Base-by-base conservation (phyloP, 2,797 vertebrate genomes). In the Enteromius argenteus region DNA sequence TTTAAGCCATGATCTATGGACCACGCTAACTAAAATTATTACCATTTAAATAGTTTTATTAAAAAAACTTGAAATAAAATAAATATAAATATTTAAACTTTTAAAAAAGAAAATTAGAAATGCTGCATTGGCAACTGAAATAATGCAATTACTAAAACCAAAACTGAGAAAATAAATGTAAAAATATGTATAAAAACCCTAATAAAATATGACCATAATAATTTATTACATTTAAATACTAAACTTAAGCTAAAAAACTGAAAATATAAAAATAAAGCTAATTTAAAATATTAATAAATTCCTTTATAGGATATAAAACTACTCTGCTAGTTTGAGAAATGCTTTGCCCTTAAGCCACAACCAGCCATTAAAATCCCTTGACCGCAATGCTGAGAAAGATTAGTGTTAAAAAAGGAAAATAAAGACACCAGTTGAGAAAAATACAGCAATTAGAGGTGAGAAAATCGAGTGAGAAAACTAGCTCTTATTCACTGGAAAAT, bases 351-450 rank as follows among this genome's bases (percentile, higher is more conserved):
- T 2, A 27, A 77, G 39, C 23, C 44, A 4, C 56, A 69, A 67
- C 19, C 35, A 78, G 23, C n/a, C 64, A 64, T 53, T 49, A 56
- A 72, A 49, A 67, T 86, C 42, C 46, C 27, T n/a, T 46, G 23
- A 72, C 37, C 3, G 13, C 39, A 27, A 19, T 49, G 27, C 23
- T 5, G 4, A 69, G 35, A 58, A 44, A 81, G 67, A 71, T 42
- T 71, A 9, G 35, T 44, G 37, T 32, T 37, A n/a, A 81, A 72
- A 66, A 77, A 10, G n/a, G 4, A 62, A 44, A 78, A 78, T 0
- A 21, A 15, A 58, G 17, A 80, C 66, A 44, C 35, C 3, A 32
- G 37, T 80, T 44, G 51, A 71, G 67, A n/a, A 72, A 81, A 72
- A 71, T 30, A 14, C 37, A 32, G 37, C 79, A 71, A 44, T 81